Evolutionary conservation across 2,888 invertebrate genomes (phyloP).

Genomic region (Sarcophaga subvicina): DNA sequence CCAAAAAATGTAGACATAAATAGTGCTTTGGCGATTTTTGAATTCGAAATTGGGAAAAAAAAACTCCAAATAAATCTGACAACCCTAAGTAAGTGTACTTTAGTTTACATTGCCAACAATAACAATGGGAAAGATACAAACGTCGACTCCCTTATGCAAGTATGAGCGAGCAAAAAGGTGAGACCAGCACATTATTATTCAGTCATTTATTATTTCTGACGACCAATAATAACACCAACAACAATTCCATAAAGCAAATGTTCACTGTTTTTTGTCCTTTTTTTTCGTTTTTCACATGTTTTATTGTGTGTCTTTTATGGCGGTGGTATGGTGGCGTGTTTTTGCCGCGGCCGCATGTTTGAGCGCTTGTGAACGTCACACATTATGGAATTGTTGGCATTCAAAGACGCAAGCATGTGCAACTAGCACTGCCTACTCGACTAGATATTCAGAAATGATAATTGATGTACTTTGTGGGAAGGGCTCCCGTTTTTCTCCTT

Average conservation of each 20-base stretch:
- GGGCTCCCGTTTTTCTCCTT: slow-evolving; percentile 69
- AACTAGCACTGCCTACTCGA: slow-evolving; percentile 78
- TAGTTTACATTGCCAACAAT: neutral
- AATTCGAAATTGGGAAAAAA: too few relatives aligned
- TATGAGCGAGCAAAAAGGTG: slow-evolving; percentile 64
- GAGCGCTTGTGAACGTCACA: neutral
- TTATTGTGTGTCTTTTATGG: neutral
- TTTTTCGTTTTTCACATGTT: neutral
- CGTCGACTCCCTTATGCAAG: slow-evolving; percentile 39
- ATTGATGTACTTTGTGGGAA: slow-evolving; percentile 72
- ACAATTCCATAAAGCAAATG: neutral
- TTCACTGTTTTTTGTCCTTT: neutral
- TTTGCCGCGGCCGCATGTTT: neutral
- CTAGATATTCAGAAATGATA: slow-evolving; percentile 70
- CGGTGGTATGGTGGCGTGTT: neutral
- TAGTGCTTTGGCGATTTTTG: too few relatives aligned
- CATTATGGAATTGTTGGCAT: slow-evolving; percentile 72
- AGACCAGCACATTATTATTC: slow-evolving; percentile 33
- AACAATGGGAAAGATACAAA: neutral
- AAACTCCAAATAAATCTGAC: too few relatives aligned
- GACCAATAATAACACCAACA: neutral
- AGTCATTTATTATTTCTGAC: slow-evolving; percentile 12
- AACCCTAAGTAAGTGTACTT: neutral
- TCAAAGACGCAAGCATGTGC: slow-evolving; percentile 77
- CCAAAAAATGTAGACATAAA: too few relatives aligned